Conservation (phyloP, 2,888 invertebrate species). For the Drosophila neutralis region DNA sequence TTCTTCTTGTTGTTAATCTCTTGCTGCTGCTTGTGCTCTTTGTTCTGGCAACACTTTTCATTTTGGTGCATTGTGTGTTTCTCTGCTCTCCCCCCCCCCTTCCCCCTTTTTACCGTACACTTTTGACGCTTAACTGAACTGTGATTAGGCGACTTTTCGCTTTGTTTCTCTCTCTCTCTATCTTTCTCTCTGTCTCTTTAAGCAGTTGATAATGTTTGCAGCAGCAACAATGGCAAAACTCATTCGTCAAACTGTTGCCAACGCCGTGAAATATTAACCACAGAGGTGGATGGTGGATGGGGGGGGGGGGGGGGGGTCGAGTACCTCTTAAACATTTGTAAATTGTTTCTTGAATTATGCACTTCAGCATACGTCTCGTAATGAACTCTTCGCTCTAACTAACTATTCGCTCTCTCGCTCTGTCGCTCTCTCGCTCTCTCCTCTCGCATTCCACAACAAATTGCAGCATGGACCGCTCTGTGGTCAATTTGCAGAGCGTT, state of each 20-base stretch:
- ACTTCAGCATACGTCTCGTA: slow-evolving; percentile 57
- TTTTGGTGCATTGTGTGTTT: slow-evolving; percentile 11
- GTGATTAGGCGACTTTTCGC: slow-evolving; percentile 49
- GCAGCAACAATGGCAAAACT: slow-evolving; percentile 34
- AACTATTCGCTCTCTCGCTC: not conserved
- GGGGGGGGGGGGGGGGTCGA: not conserved
- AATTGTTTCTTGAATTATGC: slow-evolving; percentile 59
- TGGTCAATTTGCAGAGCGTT: slow-evolving; percentile 54
- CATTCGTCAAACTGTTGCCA: slow-evolving; percentile 51
- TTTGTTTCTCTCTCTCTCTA: not conserved
- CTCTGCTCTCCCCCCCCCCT: not conserved
- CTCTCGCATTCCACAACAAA: slow-evolving; percentile 4
- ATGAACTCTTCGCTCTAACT: slow-evolving; percentile 21
- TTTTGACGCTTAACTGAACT: slow-evolving; percentile 50
- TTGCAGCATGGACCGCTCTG: slow-evolving; percentile 31
- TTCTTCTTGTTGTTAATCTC: slow-evolving; percentile 30
- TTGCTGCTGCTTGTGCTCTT: slow-evolving; percentile 7
- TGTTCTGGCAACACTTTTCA: slow-evolving; percentile 41
- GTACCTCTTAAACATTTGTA: slow-evolving; percentile 25
- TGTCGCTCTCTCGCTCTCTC: not conserved
- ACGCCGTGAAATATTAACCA: slow-evolving; percentile 26
- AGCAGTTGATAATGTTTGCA: slow-evolving; percentile 27
- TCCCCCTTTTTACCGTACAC: not conserved
- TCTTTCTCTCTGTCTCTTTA: not conserved
- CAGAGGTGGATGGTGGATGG: not conserved